phyloP scores from a whole-genome alignment of 1,140 invertebrate species.

The Stegodyphus mimosarum region DNA sequence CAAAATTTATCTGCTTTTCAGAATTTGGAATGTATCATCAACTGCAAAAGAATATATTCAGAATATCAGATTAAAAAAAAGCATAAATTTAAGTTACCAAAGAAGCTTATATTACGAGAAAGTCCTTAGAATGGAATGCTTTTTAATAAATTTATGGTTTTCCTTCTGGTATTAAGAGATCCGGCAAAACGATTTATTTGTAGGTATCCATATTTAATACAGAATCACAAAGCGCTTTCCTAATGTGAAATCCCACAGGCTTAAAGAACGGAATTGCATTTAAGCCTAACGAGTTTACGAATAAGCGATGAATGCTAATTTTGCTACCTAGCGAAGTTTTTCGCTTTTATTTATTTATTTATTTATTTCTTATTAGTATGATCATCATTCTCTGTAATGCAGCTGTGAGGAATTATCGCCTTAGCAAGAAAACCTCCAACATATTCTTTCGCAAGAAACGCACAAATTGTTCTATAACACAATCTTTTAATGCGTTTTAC shows the following conservation, averaged over 20 bases:
- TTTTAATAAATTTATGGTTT: constrained; percentile 45
- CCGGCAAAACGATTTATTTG: constrained; percentile 50
- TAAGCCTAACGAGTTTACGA: constrained; percentile 54
- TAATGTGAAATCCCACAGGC: constrained; percentile 18
- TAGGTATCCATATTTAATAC: constrained; percentile 47
- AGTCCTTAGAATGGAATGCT: neutral
- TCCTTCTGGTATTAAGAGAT: neutral
- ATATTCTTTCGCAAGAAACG: constrained; percentile 1
- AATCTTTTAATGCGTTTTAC: constrained; percentile 56
- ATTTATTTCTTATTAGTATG: constrained; percentile 55
- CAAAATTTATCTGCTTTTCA: too few species aligned
- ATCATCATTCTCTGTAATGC: constrained; percentile 37
- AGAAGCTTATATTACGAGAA: too few species aligned
- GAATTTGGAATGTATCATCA: too few species aligned
- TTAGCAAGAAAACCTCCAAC: constrained; percentile 22
- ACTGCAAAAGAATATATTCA: too few species aligned
- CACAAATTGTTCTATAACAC: constrained; percentile 56
- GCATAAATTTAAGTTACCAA: too few species aligned
- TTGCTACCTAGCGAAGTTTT: neutral
- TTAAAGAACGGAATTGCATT: constrained; percentile 34
- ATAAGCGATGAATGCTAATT: constrained; percentile 48
- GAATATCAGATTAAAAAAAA: too few species aligned
- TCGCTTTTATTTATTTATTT: constrained; percentile 19
- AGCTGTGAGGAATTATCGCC: constrained; percentile 29
- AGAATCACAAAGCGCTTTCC: constrained; percentile 1